Base-by-base conservation (phyloP, 2,888 invertebrate genomes). In the Ormyrus thymus region DNA sequence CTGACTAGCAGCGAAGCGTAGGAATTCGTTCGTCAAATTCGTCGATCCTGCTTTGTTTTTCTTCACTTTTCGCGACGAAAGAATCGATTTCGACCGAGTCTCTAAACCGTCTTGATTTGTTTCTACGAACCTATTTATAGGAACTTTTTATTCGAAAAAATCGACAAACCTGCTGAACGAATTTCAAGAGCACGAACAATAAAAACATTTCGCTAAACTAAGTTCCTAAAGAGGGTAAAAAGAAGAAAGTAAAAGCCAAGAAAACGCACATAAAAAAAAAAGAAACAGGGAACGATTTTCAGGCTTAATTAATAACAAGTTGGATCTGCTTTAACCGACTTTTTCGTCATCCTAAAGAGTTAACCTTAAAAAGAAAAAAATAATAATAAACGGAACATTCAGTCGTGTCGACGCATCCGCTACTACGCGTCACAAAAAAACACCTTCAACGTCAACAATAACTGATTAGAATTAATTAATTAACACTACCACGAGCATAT, bases 1-100 rank as follows among this genome's bases (percentile, higher is more conserved):
- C 87, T 89, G 89, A 90, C 89, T 89, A 90, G 89, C 87, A 89
- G 89, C 89, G 84, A 89, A 81, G 82, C 82, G 71, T 81, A 88
- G 88, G 84, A 84, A 85, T 84, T 87, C 86, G 83, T 83, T 82
- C 87, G 85, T 84, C 87, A 86, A 87, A 83, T 70, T 66, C 15
- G 56, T 74, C 68, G 59, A 73, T 56, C 7, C n/a, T 43, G 45
- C 61, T 62, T 74, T 56, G 46, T 80, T 55, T 65, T 61, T 56
- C 55, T 79, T 56, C 64, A 10, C 43, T 43, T 13, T 43, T 56
- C 29, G 29, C 29, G 29, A 29, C 29, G 29, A 62, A 58, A 66
- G 29, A 2, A 29, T 29, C 29, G 29, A 53, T 74, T 76, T 58
- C 73, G 76, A 79, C 80, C 68, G 58, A 53, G 45, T 77, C 46